A percentile compares a stretch with the other conserved stretches of the same genome.
Conservation (phyloP, 2,797 vertebrate genomes). For the Pipistrellus pipistrellus region DNA sequence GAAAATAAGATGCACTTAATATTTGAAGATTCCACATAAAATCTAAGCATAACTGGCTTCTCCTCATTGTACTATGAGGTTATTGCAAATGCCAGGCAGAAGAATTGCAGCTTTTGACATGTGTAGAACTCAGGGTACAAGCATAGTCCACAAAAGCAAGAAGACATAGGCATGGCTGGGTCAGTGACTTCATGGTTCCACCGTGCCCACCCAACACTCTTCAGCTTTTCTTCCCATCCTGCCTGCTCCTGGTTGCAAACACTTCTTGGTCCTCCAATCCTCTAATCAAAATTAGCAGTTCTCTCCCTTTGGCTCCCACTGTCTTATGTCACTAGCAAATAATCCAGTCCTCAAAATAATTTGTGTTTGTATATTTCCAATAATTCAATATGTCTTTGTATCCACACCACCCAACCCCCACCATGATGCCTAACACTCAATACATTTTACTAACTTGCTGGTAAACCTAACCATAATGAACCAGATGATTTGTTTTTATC, state of each 20-base stretch:
- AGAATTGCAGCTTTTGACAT: neutral
- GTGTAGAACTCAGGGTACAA: neutral
- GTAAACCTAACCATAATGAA: neutral
- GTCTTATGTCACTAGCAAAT: neutral
- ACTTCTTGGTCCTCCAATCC: neutral
- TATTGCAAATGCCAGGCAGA: neutral
- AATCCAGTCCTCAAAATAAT: neutral
- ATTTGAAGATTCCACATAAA: slow-evolving; percentile 29
- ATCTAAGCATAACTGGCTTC: neutral
- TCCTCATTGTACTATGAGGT: neutral
- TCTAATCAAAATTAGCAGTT: neutral
- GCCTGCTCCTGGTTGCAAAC: neutral
- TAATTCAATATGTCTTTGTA: neutral
- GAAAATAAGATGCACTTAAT: slow-evolving; percentile 6
- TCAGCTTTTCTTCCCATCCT: neutral
- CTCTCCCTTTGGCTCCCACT: neutral
- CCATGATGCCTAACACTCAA: neutral
- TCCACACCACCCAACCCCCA: neutral
- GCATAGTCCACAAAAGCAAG: neutral
- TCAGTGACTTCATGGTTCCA: neutral
- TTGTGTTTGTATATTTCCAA: neutral
- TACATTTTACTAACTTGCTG: neutral
- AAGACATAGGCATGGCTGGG: neutral
- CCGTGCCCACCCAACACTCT: rapidly evolving
- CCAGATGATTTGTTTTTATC: neutral